Percentiles rank a stretch among this genome's conserved stretches.
These are phyloP conservation scores for Podarcis siculus DNA, from an alignment of 2,797 vertebrate genomes.

Conservation along the genomic window DNA sequence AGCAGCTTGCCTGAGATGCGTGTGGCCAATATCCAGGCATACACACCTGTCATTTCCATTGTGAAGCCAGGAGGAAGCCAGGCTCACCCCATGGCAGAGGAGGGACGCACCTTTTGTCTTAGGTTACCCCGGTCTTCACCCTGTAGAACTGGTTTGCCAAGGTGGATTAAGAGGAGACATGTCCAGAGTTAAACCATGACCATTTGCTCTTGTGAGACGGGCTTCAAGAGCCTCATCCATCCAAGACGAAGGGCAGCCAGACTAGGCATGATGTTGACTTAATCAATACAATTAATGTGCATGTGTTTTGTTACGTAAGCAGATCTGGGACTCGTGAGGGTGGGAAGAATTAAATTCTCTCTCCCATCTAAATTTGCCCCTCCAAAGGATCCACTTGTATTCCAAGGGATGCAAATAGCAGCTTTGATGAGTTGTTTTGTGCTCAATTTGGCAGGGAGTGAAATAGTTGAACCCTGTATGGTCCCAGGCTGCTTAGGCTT, in stretches of 20 bases:
- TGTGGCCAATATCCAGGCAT: background rate
- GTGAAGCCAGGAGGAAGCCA: background rate
- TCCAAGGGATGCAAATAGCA: background rate
- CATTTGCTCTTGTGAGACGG: background rate
- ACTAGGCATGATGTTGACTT: background rate
- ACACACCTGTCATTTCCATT: background rate
- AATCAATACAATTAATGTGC: background rate
- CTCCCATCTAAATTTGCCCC: background rate
- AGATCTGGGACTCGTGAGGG: background rate
- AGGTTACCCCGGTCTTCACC: background rate
- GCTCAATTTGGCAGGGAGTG: too few species aligned
- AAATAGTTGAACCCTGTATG: too few species aligned
- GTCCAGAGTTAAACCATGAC: background rate
- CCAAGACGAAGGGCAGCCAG: background rate
- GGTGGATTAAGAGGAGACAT: background rate
- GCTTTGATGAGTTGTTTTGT: too few species aligned
- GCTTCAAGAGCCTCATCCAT: background rate
- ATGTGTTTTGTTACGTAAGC: background rate
- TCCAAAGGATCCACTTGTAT: background rate
- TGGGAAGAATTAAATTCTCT: background rate
- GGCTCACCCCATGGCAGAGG: background rate
- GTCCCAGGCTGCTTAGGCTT: background rate
- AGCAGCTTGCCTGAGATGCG: background rate
- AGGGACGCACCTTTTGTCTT: background rate
- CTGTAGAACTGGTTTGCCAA: background rate